Evolutionary conservation across 1,140 invertebrate genomes (phyloP), one percentile per base, ranked within the genome.

Genomic region (Oryctes rhinoceros): DNA sequence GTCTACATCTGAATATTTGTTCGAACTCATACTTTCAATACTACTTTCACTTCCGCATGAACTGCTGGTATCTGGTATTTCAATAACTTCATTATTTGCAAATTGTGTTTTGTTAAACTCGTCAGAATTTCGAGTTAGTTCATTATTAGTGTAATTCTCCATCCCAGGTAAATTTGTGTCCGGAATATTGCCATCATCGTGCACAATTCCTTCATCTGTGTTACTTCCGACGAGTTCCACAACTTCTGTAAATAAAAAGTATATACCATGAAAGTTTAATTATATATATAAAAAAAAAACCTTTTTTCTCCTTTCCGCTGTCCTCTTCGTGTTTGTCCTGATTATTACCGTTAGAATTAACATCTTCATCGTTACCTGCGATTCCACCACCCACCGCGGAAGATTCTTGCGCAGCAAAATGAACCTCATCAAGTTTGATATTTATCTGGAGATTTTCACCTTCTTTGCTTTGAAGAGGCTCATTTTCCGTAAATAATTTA

Each of bases 11-110:
- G 18, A 20, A 44, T 76, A 20, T 47, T 15, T 76, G 7, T 35
- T 39, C 1, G 44, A 44, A 10, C 47, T 49, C 3, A 20, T 44
- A 76, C 37, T 47, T 76, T 48, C 75, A 30, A 7, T 20, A 24
- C 15, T 47, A 20, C 11, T 44, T 76, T 76, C 75, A 10, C 15
- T 11, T 7, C 75, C 47, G 75, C 37, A 18, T 47, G 75, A 47
- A 18, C 39, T 47, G 39, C 75, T 30, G 24, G 24, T 47, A 20
- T 47, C 37, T 76, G 75, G 18, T 47, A 76, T 47, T 47, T 76
- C 75, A 47, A 49, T 47, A 76, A 76, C 11, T n/a, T 49, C 15
- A 48, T 10, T 37, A 76, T 11, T 44, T 15, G 7, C 10, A 47
- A 76, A 6, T 76, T n/a, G 37, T 47, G 37, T 15, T 44, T 76